Conservation (phyloP, 2,888 invertebrate species). For the Oeneis ivallda region DNA sequence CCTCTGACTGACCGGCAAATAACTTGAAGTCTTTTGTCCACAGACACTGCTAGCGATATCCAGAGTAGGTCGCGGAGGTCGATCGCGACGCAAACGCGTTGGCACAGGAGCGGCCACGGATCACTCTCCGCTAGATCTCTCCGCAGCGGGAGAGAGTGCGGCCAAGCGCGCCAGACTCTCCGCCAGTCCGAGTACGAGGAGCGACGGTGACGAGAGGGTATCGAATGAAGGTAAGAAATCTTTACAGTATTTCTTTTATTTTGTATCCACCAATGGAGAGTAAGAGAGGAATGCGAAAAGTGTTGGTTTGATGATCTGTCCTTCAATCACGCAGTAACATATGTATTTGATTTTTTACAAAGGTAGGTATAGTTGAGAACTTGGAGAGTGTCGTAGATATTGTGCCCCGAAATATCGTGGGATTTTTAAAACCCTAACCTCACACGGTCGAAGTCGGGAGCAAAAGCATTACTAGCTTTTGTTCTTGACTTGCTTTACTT, state of each 20-base stretch:
- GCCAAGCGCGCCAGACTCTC: slow-evolving; percentile 71
- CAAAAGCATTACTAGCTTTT: neutral
- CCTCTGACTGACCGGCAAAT: neutral
- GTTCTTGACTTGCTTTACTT: too few relatives aligned
- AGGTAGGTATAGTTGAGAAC: too few relatives aligned
- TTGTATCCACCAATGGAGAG: too few relatives aligned
- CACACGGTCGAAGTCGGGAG: neutral
- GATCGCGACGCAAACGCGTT: slow-evolving; percentile 66
- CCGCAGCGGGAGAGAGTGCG: slow-evolving; percentile 72
- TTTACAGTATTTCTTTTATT: too few relatives aligned
- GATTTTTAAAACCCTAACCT: neutral
- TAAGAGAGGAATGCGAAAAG: too few relatives aligned
- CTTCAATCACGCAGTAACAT: too few relatives aligned
- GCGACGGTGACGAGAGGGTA: slow-evolving; percentile 68
- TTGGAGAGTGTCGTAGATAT: neutral
- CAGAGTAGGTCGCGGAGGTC: slow-evolving; percentile 65
- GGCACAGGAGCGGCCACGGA: slow-evolving; percentile 55
- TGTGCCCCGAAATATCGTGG: neutral
- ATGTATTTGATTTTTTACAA: too few relatives aligned
- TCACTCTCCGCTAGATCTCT: slow-evolving; percentile 72
- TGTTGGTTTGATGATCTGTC: too few relatives aligned
- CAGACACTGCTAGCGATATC: slow-evolving; percentile 71
- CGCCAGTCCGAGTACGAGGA: slow-evolving; percentile 69
- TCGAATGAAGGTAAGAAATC: slow-evolving; percentile 70
- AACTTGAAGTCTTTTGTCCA: neutral